phyloP scores from a whole-genome alignment of 2,113 vertebrate species.

The Xenopus laevis region DNA sequence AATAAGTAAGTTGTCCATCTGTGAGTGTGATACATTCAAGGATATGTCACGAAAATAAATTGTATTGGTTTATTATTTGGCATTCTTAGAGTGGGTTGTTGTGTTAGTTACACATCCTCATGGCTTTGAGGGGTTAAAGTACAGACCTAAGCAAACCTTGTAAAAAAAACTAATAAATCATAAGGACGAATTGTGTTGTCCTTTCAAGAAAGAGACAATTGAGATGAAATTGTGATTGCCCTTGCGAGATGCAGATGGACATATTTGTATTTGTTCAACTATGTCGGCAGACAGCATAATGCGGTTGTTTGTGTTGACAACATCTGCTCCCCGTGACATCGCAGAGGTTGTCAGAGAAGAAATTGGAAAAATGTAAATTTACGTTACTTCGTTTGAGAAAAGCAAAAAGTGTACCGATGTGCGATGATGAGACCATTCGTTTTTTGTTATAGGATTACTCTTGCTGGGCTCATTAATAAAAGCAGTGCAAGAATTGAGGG shows the following conservation, averaged over 20 bases:
- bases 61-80: too few species aligned
- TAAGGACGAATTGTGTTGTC: slow-evolving; percentile 17
- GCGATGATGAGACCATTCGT: neutral
- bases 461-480: too few species aligned
- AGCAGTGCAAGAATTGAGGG: too few species aligned
- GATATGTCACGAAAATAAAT: slow-evolving; percentile 7
- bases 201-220: slow-evolving; percentile 28
- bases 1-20: neutral
- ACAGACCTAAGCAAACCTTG: slow-evolving; percentile 3
- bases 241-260: slow-evolving; percentile 45
- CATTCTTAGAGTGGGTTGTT: neutral
- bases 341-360: slow-evolving; percentile 44
- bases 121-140: neutral
- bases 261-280: slow-evolving; percentile 45
- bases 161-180: slow-evolving; percentile 16
- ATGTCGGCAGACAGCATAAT: slow-evolving; percentile 45
- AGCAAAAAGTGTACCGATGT: slow-evolving; percentile 1
- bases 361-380: slow-evolving; percentile 48
- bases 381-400: slow-evolving; percentile 3
- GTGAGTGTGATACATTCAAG: neutral
- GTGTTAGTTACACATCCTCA: neutral
- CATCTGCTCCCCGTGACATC: slow-evolving; percentile 54
- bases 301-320: slow-evolving; percentile 51
- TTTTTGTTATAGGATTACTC: too few species aligned
- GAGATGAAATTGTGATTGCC: slow-evolving; percentile 36